Base-by-base conservation (phyloP, 2,797 vertebrate species). In the Gallinago nigripennis region DNA sequence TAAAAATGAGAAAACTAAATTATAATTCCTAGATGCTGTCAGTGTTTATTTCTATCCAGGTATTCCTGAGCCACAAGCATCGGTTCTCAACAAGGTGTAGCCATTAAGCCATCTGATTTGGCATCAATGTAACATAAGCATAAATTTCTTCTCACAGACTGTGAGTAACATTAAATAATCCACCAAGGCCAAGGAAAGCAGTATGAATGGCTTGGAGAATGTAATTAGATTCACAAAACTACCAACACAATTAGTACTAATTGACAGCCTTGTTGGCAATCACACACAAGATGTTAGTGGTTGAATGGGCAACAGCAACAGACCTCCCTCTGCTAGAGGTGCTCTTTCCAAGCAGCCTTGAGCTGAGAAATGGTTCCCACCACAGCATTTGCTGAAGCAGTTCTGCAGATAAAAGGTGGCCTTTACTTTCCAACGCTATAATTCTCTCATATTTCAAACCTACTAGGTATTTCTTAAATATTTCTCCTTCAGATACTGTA, bases 291-390 rank as follows among this genome's bases (percentile, higher is more conserved):
- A 53, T 41, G 24, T 72, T 24, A 48, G 43, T 27, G 45, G n/a
- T 75, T 85, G 63, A 76, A 41, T 0, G 1, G 60, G 64, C 39
- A 73, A n/a, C 13, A 76, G 51, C 12, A 70, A 33, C 0, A 0
- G 14, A 77, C 14, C 13, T 63, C 23, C 15, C 17, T 53, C 77
- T 70, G 37, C 43, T 53, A 6, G 25, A 43, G 39, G 35, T 5
- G 37, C 23, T 58, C 27, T 53, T 77, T 78, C 25, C 50, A 65
- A 60, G 77, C 11, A 70, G 64, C 5, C 1, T 1, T 4, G 8
- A 53, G 31, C 51, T 65, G 9, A 66, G 63, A 82, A 82, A 51
- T 0, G 0, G 16, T 69, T 84, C 50, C 41, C 45, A 10, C 8
- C 60, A 31, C 3, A 11, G 46, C 37, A 41, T 84, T 64, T 13